These are phyloP conservation scores for Manis crassicaudata DNA, from an alignment of 2,797 vertebrate species.

Conservation along the genomic window DNA sequence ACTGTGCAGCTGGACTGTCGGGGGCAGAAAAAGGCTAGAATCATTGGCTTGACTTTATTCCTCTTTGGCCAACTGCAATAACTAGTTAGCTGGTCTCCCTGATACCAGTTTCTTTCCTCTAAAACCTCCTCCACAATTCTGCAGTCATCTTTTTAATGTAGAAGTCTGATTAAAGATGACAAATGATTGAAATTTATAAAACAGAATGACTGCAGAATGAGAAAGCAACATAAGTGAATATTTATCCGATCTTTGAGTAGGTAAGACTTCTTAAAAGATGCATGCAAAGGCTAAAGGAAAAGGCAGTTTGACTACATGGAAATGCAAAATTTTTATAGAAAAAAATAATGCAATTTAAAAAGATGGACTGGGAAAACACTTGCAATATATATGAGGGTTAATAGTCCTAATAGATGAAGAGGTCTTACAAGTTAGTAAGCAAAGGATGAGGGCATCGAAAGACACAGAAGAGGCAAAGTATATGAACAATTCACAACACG, in stretches of 20 bases:
- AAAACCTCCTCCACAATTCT: neutral
- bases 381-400: neutral
- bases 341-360: constrained; percentile 41
- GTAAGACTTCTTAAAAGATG: neutral
- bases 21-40: neutral
- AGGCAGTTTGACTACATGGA: neutral
- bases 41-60: neutral
- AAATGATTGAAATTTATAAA: neutral
- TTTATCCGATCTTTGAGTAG: neutral
- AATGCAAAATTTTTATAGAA: neutral
- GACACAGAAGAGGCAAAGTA: neutral
- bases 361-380: neutral
- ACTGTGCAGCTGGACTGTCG: neutral
- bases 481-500: neutral
- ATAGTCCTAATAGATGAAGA: neutral
- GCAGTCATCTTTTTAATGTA: neutral
- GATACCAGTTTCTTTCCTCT: neutral
- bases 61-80: neutral
- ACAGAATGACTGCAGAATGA: neutral
- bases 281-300: constrained; percentile 15
- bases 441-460: neutral
- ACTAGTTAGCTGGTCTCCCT: neutral
- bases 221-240: neutral
- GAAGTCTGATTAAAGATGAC: neutral
- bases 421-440: constrained; percentile 35